Evolutionary conservation across 2,113 vertebrate genomes (phyloP).

Genomic region (Erythrolamprus reginae): DNA sequence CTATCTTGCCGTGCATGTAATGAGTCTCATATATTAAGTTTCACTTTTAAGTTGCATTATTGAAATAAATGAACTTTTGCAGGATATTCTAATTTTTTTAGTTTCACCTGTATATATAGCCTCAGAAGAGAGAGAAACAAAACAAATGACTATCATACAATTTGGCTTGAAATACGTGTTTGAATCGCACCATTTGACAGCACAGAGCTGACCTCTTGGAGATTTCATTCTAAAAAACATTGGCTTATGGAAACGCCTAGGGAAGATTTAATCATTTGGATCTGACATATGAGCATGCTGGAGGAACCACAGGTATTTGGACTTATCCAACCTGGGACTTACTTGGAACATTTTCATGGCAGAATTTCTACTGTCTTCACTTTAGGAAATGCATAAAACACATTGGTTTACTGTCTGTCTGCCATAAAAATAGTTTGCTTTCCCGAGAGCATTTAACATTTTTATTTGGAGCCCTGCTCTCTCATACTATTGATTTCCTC

Average conservation of each 20-base stretch:
- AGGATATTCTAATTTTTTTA: too few species aligned
- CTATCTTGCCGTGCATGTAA: too few species aligned
- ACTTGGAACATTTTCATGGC: conserved; percentile 22
- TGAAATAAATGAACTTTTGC: too few species aligned
- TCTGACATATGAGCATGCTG: conserved; percentile 15
- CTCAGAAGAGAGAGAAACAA: not conserved
- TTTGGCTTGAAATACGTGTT: conserved; percentile 7
- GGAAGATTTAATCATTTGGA: conserved; percentile 11
- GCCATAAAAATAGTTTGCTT: not conserved
- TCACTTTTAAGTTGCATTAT: too few species aligned
- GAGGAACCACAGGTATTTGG: conserved; percentile 13
- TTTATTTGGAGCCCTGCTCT: not conserved
- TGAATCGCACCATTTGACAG: not conserved
- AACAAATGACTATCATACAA: not conserved
- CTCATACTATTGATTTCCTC: not conserved
- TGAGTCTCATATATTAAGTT: too few species aligned
- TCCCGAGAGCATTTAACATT: not conserved
- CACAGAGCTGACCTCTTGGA: not conserved
- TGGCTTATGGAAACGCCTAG: not conserved
- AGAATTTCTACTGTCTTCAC: conserved; percentile 4
- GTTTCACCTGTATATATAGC: too few species aligned
- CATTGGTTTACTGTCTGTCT: not conserved
- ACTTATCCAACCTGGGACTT: not conserved
- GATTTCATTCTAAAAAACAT: conserved; percentile 13
- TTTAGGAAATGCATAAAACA: conserved; percentile 19